A percentile compares a stretch with the other conserved stretches of the same genome.
These are phyloP conservation scores for Nineta flava DNA, from an alignment of 2,888 invertebrate genomes.

Conservation along the genomic window DNA sequence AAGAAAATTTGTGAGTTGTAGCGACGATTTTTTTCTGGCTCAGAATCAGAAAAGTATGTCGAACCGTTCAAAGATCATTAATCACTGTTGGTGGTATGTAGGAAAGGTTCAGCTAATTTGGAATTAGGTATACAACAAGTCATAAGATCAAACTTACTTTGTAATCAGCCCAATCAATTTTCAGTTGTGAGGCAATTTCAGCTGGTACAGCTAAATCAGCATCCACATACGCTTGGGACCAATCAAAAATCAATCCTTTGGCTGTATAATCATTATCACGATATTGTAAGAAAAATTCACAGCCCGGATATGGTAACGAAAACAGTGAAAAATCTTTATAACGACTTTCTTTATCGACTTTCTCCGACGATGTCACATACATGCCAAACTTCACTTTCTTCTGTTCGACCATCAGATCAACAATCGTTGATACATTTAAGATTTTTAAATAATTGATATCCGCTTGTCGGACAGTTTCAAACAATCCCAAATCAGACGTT, in stretches of 20 bases:
- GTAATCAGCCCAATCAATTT: conserved; percentile 48
- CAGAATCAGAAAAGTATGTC: no score
- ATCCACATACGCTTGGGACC: conserved; percentile 53
- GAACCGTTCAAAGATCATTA: no score
- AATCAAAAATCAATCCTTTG: conserved; percentile 51
- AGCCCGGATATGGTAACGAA: conserved; percentile 67
- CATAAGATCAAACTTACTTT: conserved; percentile 33
- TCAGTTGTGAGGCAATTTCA: conserved; percentile 32
- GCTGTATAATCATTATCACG: conserved; percentile 53
- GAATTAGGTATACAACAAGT: no score
- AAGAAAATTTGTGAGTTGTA: no score
- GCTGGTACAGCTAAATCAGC: conserved; percentile 46
- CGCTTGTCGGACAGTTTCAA: conserved; percentile 43
- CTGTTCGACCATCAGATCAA: conserved; percentile 74
- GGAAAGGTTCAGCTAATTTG: no score
- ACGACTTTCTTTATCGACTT: conserved; percentile 61
- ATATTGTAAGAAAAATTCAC: conserved; percentile 65
- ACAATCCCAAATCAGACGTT: conserved; percentile 35
- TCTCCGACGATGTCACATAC: conserved; percentile 68
- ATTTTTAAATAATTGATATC: conserved; percentile 55
- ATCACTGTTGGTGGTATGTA: no score
- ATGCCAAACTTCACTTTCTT: conserved; percentile 67
- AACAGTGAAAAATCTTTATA: conserved; percentile 57
- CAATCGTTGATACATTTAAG: conserved; percentile 54
- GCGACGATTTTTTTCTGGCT: no score